Percentiles rank a stretch among this genome's conserved stretches.
phyloP scores from a whole-genome alignment of 2,888 invertebrate species.

The Neoitamus cyanurus region DNA sequence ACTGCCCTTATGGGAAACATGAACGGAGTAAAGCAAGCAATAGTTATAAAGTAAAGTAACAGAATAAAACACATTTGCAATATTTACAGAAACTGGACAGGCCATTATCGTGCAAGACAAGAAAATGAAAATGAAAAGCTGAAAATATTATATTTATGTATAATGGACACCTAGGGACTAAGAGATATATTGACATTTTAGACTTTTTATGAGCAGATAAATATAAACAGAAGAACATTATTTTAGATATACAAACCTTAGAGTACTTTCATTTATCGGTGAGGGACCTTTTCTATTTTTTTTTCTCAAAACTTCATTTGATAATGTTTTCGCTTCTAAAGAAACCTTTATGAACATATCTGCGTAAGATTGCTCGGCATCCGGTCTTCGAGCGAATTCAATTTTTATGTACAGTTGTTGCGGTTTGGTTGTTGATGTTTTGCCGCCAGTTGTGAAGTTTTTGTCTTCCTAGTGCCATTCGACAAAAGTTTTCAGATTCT shows the following conservation, averaged over 20 bases:
- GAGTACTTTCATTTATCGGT: neutral
- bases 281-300: neutral
- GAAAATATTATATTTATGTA: neutral
- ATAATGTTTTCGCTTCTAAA: neutral
- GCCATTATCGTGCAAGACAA: neutral
- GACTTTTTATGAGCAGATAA: neutral
- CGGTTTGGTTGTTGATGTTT: neutral
- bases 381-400: neutral
- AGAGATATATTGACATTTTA: neutral
- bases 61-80: neutral
- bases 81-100: neutral
- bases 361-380: neutral
- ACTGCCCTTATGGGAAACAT: neutral
- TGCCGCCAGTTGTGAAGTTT: neutral
- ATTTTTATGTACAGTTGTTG: neutral
- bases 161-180: neutral
- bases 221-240: neutral
- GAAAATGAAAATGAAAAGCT: neutral
- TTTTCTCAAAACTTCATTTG: neutral
- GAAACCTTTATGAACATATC: neutral
- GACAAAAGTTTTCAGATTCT: neutral
- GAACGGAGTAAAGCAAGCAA: neutral
- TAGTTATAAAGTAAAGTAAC: neutral
- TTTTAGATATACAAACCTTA: neutral
- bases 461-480: neutral